Percentiles rank a stretch among this genome's conserved stretches.
phyloP scores from a whole-genome alignment of 2,797 vertebrate species.

The Acomys russatus region DNA sequence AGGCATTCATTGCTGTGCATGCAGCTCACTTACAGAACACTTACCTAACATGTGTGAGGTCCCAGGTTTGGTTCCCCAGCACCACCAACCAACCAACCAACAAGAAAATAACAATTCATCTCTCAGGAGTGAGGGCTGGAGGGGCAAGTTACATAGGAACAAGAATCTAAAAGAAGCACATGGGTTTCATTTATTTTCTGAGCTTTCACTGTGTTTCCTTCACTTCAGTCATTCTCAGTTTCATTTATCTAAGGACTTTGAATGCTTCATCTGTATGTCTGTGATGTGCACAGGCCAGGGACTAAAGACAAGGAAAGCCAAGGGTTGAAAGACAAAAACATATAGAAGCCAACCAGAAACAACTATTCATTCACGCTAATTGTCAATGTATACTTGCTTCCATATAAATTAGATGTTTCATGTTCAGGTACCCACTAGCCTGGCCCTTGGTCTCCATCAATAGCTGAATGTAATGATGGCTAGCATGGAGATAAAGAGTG shows the following conservation, averaged over 20 bases:
- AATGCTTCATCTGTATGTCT: conserved; percentile 39
- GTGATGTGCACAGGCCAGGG: neutral
- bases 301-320: conserved; percentile 54
- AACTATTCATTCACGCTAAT: conserved; percentile 11
- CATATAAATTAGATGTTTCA: conserved; percentile 20
- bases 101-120: neutral
- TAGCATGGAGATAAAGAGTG: neutral
- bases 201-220: conserved; percentile 28
- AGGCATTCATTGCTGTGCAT: neutral
- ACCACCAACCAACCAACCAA: neutral
- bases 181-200: conserved; percentile 22
- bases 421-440: neutral
- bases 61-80: neutral
- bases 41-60: neutral
- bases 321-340: conserved; percentile 14
- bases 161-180: conserved; percentile 2
- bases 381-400: neutral
- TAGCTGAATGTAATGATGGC: neutral
- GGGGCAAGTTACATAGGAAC: neutral
- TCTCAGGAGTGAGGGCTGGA: neutral
- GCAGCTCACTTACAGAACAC: neutral
- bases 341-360: neutral
- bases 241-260: conserved; percentile 24
- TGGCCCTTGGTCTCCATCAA: neutral
- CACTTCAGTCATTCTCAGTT: neutral